phyloP scores from a whole-genome alignment of 2,888 invertebrate genomes.

The Dermolepida albohirtum region DNA sequence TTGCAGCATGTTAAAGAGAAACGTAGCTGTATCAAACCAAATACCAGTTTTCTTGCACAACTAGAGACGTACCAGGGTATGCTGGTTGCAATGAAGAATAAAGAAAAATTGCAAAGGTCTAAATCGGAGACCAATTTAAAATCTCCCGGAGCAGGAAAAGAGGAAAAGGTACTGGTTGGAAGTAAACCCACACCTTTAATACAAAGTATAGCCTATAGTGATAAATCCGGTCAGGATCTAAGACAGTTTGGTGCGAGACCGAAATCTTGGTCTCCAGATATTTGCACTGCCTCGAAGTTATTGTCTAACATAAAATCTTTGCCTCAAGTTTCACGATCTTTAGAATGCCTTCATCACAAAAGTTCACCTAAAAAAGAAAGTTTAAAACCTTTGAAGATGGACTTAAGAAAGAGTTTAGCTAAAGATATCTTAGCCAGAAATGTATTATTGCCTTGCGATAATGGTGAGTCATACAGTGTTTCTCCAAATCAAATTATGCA shows the following conservation, averaged over 20 bases:
- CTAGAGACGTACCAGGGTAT: constrained; percentile 95
- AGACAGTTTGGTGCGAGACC: constrained; percentile 63
- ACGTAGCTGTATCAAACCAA: constrained; percentile 95
- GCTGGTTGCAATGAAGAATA: constrained; percentile 95
- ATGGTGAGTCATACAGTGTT: constrained; percentile 88
- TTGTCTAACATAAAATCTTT: constrained; percentile 61
- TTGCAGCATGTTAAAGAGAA: constrained; percentile 90
- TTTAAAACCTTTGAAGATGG: constrained; percentile 44
- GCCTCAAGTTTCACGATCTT: constrained; percentile 74
- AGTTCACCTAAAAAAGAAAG: constrained; percentile 54
- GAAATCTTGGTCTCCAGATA: constrained; percentile 70
- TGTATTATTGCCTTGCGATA: constrained; percentile 86
- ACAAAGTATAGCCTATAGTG: constrained; percentile 65
- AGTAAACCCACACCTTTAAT: constrained; percentile 73
- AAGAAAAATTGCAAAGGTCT: constrained; percentile 90
- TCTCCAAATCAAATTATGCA: constrained; percentile 92
- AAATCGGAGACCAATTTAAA: constrained; percentile 93
- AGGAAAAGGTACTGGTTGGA: constrained; percentile 69
- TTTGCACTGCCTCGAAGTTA: constrained; percentile 71
- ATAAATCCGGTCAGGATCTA: constrained; percentile 51
- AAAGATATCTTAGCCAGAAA: constrained; percentile 70
- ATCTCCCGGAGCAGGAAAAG: constrained; percentile 71
- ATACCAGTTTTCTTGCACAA: constrained; percentile 93
- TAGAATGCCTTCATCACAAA: constrained; percentile 72
- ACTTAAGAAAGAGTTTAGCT: constrained; percentile 47